Evolutionary conservation across 2,888 invertebrate species (phyloP).

Genomic region (Parthenolecanium corni): DNA sequence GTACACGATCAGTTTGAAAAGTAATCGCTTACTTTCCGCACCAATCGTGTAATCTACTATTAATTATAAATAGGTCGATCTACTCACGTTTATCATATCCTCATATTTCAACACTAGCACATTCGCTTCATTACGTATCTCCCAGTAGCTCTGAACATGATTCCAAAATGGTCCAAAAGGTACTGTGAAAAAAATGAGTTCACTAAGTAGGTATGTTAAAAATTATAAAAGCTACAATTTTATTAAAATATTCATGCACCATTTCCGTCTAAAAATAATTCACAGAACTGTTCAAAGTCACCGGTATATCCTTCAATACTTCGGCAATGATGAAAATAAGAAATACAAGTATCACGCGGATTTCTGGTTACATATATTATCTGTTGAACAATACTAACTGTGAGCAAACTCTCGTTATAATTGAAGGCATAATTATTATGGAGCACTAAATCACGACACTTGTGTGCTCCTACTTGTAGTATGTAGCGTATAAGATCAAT

Average conservation of each 20-base stretch:
- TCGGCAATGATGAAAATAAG: conserved; percentile 71
- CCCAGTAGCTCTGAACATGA: conserved; percentile 50
- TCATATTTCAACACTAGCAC: conserved; percentile 69
- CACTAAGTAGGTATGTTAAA: neutral
- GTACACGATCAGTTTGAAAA: no score
- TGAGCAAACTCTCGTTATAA: no score
- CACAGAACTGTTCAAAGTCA: conserved; percentile 60
- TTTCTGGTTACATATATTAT: conserved; percentile 77
- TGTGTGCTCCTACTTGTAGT: no score
- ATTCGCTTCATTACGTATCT: conserved; percentile 54
- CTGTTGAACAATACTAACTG: conserved; percentile 45
- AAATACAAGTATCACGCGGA: conserved; percentile 81
- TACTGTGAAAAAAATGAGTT: neutral
- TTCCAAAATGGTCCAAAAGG: conserved; percentile 46
- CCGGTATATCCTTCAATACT: conserved; percentile 52
- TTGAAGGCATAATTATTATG: no score
- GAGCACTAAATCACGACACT: no score
- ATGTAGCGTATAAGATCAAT: no score
- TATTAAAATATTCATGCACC: conserved; percentile 38
- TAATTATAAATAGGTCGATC: no score
- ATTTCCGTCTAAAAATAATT: conserved; percentile 55
- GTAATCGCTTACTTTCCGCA: no score
- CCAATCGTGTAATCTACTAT: no score
- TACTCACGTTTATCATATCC: conserved; percentile 56
- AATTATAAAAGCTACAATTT: neutral